phyloP scores from a whole-genome alignment of 2,888 invertebrate genomes.

The Cephonodes hylas region DNA sequence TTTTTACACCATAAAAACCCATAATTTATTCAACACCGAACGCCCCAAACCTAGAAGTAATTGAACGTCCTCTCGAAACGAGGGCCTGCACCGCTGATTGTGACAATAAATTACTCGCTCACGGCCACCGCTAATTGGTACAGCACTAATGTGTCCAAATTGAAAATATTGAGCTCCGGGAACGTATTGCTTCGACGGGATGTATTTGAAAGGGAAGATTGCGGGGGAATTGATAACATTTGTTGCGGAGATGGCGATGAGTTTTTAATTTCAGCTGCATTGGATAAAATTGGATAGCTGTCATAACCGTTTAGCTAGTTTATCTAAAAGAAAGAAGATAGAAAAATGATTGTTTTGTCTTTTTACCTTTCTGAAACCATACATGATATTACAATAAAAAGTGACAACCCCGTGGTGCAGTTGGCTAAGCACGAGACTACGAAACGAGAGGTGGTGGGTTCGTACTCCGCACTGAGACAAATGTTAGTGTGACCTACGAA shows the following conservation, averaged over 20 bases:
- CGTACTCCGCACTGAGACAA: no score
- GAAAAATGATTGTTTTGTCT: no score
- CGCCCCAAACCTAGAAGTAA: not conserved
- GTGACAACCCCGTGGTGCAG: no score
- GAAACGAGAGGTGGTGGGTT: no score
- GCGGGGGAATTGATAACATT: not conserved
- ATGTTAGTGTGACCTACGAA: no score
- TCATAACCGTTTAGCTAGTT: not conserved
- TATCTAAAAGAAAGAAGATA: no score
- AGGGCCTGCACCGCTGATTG: conserved; percentile 48
- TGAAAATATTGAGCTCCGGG: conserved; percentile 50
- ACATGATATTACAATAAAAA: no score
- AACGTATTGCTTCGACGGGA: not conserved
- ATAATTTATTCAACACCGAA: not conserved
- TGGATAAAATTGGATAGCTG: not conserved
- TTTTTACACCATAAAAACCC: not conserved
- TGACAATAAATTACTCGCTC: conserved; percentile 72
- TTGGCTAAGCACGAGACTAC: no score
- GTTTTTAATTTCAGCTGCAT: not conserved
- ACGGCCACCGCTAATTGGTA: conserved; percentile 70
- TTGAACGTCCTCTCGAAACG: not conserved
- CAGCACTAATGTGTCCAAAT: conserved; percentile 55
- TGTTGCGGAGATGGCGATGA: not conserved
- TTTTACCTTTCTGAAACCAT: no score
- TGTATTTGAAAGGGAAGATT: not conserved